Evolutionary conservation across 2,113 vertebrate species (phyloP), one percentile per base, ranked within the genome.

Genomic region (Craseonycteris thonglongyai): DNA sequence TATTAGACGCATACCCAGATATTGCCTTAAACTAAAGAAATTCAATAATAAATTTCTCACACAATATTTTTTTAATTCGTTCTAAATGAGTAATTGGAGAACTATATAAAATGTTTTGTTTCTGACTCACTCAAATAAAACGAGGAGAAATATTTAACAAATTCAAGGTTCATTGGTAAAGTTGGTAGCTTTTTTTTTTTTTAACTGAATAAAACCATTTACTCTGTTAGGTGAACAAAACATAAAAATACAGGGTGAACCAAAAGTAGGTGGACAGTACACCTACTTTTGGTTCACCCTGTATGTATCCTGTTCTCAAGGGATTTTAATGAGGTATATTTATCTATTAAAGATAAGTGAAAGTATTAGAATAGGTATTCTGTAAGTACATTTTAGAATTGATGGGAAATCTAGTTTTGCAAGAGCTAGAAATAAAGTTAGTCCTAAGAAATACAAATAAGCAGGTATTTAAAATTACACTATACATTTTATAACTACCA

Each of bases 281-380:
- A n/a, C n/a, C n/a, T n/a, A n/a, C n/a, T n/a, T n/a, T n/a, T n/a
- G n/a, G n/a, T n/a, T n/a, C n/a, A n/a, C n/a, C n/a, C n/a, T n/a
- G n/a, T n/a, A 66, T 40, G 12, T 47, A 88, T 68, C 63, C 82
- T 94, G 92, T 90, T 96, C 35, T 90, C 66, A 95, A 92, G 14
- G 22, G 2, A 71, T 92, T 71, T 7, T 3, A 61, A 65, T 18
- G 49, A 72, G 84, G 6, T 51, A 8, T 74, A 92, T 76, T 76
- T 40, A 61, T 85, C 10, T 81, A 10, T 88, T 84, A 49, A 65
- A 76, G 7, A 71, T 71, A 86, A 97, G 13, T 88, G 47, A 81
- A 90, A 63, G 5, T 54, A 40, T 79, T 7, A 71, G n/a, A 21
- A 61, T n/a, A 89, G 68, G 75, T 93, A 69, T 82, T 91, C 24